Base-by-base conservation (phyloP, 2,888 invertebrate species). In the Troides oblongomaculatus region DNA sequence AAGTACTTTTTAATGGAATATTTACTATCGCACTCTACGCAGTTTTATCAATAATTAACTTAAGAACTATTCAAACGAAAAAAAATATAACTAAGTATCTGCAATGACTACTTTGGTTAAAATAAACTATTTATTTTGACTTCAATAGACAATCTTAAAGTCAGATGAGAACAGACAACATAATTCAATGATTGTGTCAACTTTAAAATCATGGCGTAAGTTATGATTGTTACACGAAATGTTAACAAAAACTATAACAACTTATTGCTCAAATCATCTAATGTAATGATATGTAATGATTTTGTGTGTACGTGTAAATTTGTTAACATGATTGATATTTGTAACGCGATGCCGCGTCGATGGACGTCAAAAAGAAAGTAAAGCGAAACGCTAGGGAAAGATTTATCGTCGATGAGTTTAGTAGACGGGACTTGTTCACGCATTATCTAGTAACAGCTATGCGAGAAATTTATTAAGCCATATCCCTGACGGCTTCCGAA, bases 401-500 rank as follows among this genome's bases (percentile, higher is more conserved):
- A 91, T 90, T 90, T 89, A 91, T 90, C 78, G 83, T 81, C 84
- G 21, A 83, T 85, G 84, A 81, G 78, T 73, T 74, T 71, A 71
- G 76, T 73, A 73, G 79, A 78, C 74, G 61, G 74, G 72, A 50
- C 68, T 74, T 75, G 82, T 76, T 77, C 77, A 75, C 75, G 75
- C 76, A 78, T 81, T 80, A 78, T 78, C 77, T 78, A 74, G 66
- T 72, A 12, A 76, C 76, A 83, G 81, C 80, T 79, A 80, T 79
- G 79, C 76, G 73, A 81, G 79, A 83, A 83, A 86, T 88, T 86
- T 87, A 87, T 87, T 87, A 86, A 85, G 84, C 84, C 81, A 84
- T 83, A 83, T 80, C 75, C 76, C 71, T 46, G 76, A 76, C 74
- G 78, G 91, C 92, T 91, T 85, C 91, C 85, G 91, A 89, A 87